Percentiles rank a stretch among this genome's conserved stretches.
Conservation (phyloP, 2,797 vertebrate species). For the Ammospiza maritima region DNA sequence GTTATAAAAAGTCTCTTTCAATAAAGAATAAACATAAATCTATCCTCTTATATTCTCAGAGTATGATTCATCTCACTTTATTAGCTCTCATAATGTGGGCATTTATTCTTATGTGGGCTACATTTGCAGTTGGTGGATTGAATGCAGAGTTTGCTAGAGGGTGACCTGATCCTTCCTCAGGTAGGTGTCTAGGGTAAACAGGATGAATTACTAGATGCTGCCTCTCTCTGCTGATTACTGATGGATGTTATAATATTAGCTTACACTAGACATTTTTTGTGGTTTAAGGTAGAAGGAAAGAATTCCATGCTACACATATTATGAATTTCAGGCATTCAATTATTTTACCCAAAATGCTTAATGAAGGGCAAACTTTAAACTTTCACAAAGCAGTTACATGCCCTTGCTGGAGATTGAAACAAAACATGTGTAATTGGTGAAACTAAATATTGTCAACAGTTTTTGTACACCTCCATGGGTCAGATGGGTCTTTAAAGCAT, state of each 20-base stretch:
- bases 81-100: not conserved
- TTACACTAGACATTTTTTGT: not conserved
- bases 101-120: conserved; percentile 3
- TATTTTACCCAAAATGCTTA: not conserved
- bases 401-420: not conserved
- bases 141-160: not conserved
- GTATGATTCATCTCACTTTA: conserved; percentile 12
- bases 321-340: not conserved
- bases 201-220: not conserved
- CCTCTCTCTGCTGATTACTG: not conserved
- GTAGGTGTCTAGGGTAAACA: not conserved
- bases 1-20: conserved; percentile 13
- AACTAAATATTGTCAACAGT: not conserved
- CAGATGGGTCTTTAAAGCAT: not conserved
- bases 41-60: conserved; percentile 4
- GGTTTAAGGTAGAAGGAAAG: not conserved
- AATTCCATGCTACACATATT: accelerated
- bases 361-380: not conserved
- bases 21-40: conserved; percentile 42
- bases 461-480: not conserved
- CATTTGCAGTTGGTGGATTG: not conserved
- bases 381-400: not conserved
- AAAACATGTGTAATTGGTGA: not conserved
- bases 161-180: conserved; percentile 21
- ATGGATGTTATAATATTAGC: not conserved